A percentile compares a stretch with the other conserved stretches of the same genome.
Conservation (phyloP, 2,888 invertebrate genomes). For the Drosophila aldrichi region DNA sequence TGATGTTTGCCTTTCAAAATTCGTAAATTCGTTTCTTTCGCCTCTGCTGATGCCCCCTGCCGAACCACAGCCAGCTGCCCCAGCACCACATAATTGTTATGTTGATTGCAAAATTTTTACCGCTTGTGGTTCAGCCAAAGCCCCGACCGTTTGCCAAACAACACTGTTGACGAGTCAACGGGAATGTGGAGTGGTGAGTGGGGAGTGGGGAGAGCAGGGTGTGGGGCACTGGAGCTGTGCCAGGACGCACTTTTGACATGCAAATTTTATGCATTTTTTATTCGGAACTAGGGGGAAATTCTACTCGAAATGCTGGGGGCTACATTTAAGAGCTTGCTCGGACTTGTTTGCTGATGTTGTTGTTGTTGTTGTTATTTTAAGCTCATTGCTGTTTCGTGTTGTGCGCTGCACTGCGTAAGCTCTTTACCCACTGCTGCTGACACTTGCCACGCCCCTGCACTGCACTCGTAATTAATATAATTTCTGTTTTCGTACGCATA, state of each 20-base stretch:
- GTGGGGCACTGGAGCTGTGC: conserved; percentile 20
- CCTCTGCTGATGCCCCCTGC: background rate
- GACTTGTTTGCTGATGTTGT: conserved; percentile 18
- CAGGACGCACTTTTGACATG: conserved; percentile 74
- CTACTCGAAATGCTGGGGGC: conserved; percentile 27
- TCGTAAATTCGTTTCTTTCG: conserved; percentile 47
- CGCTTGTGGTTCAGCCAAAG: conserved; percentile 50
- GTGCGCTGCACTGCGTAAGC: conserved; percentile 10
- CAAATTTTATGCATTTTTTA: conserved; percentile 73
- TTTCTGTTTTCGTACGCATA: conserved; percentile 78
- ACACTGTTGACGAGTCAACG: conserved; percentile 36
- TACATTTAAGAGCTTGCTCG: conserved; percentile 35
- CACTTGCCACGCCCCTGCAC: conserved; percentile 6
- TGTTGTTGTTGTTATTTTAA: background rate
- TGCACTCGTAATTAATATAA: conserved; percentile 79
- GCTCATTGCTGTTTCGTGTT: conserved; percentile 51
- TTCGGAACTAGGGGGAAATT: conserved; percentile 39
- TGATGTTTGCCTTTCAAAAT: conserved; percentile 50
- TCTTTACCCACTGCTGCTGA: background rate
- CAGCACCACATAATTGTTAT: conserved; percentile 68
- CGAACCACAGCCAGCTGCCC: background rate
- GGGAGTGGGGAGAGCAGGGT: background rate
- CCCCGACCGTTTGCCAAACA: conserved; percentile 54
- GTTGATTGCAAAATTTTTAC: conserved; percentile 73
- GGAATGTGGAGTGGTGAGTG: background rate